Conservation (phyloP, 2,888 invertebrate genomes). For the Parnassius glacialis region DNA sequence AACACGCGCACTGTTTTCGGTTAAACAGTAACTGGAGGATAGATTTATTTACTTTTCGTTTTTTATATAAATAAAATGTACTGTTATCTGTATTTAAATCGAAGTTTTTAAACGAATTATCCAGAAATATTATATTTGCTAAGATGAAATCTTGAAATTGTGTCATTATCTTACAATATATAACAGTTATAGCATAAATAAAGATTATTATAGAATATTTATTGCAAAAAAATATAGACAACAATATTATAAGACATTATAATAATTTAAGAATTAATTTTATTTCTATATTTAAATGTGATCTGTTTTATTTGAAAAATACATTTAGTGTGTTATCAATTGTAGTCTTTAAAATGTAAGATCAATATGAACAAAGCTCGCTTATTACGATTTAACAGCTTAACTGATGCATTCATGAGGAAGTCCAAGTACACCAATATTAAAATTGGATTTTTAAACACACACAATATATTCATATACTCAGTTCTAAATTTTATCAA, state of each 20-base stretch:
- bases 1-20: not conserved
- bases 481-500: constrained; percentile 30
- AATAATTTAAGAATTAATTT: not conserved
- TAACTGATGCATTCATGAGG: not conserved
- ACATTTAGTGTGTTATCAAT: no score
- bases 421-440: constrained; percentile 4
- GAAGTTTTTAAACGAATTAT: not conserved
- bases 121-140: constrained; percentile 13
- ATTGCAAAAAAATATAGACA: not conserved
- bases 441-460: constrained; percentile 2
- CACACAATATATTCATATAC: constrained; percentile 10
- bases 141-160: not conserved
- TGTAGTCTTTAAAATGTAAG: not conserved
- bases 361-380: constrained; percentile 7
- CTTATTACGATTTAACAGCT: not conserved
- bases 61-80: no score
- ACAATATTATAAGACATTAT: not conserved
- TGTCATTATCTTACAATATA: not conserved
- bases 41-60: no score
- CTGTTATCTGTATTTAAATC: no score
- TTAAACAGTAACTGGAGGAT: no score
- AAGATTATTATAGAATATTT: no score
- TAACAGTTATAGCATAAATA: not conserved
- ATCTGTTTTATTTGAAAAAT: not conserved
- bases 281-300: not conserved